Evolutionary conservation across 1,140 invertebrate species (phyloP), one percentile per base, ranked within the genome.

Genomic region (Globodera ellingtonae): DNA sequence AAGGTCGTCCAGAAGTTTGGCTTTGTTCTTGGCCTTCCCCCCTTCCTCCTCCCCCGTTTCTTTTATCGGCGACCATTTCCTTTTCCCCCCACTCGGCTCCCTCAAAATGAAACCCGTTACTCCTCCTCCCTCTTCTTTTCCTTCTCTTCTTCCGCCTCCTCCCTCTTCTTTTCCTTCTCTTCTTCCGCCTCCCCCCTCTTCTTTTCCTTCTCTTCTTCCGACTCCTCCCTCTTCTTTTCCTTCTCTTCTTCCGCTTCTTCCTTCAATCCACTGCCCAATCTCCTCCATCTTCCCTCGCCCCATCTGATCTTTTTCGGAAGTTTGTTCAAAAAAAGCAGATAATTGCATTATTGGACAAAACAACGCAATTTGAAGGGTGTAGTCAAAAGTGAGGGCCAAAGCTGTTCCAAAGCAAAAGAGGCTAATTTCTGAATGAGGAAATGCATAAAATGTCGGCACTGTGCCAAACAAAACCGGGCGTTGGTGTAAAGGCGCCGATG

Each of bases 401-500:
- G 83, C 83, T 10, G 84, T 85, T 18, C 80, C 83, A 24, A 84
- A 83, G 67, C 83, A 84, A 52, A 84, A 84, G 13, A 84, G 79
- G 44, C 62, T 65, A 56, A 84, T 84, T 72, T 87, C 86, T 86
- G 74, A 81, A 84, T 24, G 24, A 67, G 47, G 48, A 73, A 35
- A 71, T 21, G n/a, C 47, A 52, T 9, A 3, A 52, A n/a, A 15
- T 7, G 8, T 13, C n/a, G 82, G 62, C 9, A 48, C 48, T 46
- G 44, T 70, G 80, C 21, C 21, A 83, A 44, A 24, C 9, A 10
- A 73, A 56, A 87, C 83, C 87, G 70, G 87, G 87, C 87, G 98
- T 98, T 3, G 95, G 94, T 62, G 95, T 96, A 82, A 96, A 93
- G 81, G 96, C 94, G 15, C 97, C 96, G 75, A 98, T 97, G 89